These are phyloP conservation scores for Apistogramma diplotaenia DNA, from an alignment of 2,113 vertebrate species.

Conservation along the genomic window DNA sequence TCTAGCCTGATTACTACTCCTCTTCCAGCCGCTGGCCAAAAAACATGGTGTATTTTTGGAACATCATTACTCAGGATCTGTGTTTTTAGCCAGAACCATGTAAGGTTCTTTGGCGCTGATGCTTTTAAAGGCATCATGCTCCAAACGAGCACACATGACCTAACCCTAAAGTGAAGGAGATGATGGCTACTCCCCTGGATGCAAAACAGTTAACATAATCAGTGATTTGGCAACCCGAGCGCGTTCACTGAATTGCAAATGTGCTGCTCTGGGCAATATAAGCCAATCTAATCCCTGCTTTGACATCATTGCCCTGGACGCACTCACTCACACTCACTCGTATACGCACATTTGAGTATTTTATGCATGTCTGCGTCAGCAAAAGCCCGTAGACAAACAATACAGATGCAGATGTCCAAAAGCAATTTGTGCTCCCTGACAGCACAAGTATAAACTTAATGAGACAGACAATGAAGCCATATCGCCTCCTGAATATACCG, in stretches of 20 bases:
- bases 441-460: not conserved
- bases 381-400: slow-evolving; percentile 27
- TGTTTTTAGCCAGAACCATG: slow-evolving; percentile 12
- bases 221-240: slow-evolving; percentile 46
- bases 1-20: slow-evolving; percentile 31
- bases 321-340: not conserved
- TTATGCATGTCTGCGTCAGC: slow-evolving; percentile 32
- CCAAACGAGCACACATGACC: not conserved
- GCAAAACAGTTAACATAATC: slow-evolving; percentile 62
- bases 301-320: slow-evolving; percentile 57
- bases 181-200: not conserved
- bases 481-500: not conserved
- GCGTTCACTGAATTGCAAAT: slow-evolving; percentile 59
- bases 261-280: slow-evolving; percentile 58
- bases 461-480: not conserved
- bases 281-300: slow-evolving; percentile 67
- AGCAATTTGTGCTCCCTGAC: slow-evolving; percentile 5
- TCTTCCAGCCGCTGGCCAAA: slow-evolving; percentile 38
- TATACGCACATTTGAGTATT: slow-evolving; percentile 28
- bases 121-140: slow-evolving; percentile 15
- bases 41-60: slow-evolving; percentile 59
- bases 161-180: not conserved
- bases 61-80: slow-evolving; percentile 23
- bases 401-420: slow-evolving; percentile 21
- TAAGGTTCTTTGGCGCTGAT: not conserved